A percentile compares a stretch with the other conserved stretches of the same genome.
These are phyloP conservation scores for Antechinus stuartii DNA, from an alignment of 2,113 vertebrate species.

Conservation along the genomic window DNA sequence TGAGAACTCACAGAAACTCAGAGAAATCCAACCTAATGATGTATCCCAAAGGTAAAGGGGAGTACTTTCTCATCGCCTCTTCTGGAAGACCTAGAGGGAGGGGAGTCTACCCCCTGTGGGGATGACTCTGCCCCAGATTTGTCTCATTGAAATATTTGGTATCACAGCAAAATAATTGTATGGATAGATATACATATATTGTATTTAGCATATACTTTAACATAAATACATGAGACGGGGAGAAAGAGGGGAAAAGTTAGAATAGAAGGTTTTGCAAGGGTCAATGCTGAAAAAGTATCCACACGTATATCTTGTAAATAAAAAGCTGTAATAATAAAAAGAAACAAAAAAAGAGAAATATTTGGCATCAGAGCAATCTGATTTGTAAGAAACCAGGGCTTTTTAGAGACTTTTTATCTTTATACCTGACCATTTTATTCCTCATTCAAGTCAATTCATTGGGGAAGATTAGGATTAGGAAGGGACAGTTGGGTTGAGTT, in stretches of 20 bases:
- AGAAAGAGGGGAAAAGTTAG: no score
- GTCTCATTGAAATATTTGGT: not conserved
- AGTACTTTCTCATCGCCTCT: not conserved
- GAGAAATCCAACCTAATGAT: not conserved
- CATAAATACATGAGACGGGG: no score
- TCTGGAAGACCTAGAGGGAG: not conserved
- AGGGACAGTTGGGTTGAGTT: not conserved
- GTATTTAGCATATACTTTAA: no score
- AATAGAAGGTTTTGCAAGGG: no score
- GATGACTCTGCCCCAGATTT: not conserved
- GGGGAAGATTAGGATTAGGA: not conserved
- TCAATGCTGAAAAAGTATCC: no score
- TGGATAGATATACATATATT: no score
- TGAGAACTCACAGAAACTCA: not conserved
- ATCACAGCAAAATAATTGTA: no score
- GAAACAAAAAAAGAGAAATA: no score
- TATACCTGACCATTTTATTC: not conserved
- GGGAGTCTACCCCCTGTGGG: not conserved
- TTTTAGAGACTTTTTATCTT: not conserved
- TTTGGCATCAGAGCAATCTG: not conserved
- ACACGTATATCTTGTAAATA: no score
- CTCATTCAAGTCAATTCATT: not conserved
- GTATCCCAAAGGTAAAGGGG: not conserved
- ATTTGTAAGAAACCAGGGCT: not conserved
- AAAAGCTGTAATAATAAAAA: no score